These are phyloP conservation scores for Cheilinus undulatus DNA, from an alignment of 2,113 vertebrate genomes.

Conservation along the genomic window DNA sequence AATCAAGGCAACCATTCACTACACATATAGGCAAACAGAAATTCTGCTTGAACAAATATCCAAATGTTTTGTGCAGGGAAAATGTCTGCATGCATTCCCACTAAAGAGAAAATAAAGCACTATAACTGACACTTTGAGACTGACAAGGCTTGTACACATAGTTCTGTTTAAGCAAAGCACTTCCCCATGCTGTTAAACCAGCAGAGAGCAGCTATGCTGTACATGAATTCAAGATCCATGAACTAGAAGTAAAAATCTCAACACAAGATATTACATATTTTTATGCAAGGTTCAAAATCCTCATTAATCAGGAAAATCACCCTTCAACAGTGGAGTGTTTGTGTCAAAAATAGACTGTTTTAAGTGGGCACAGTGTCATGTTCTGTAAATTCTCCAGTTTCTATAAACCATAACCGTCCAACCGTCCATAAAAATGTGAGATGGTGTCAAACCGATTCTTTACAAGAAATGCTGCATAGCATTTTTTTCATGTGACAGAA, in stretches of 20 bases:
- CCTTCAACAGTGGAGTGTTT: conserved; percentile 22
- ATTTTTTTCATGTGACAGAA: conserved; percentile 43
- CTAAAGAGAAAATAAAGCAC: conserved; percentile 60
- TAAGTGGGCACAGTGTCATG: conserved; percentile 51
- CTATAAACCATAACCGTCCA: neutral
- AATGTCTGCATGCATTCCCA: conserved; percentile 70
- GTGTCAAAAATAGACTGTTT: conserved; percentile 34
- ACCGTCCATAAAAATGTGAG: conserved; percentile 23
- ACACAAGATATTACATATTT: conserved; percentile 33
- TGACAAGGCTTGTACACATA: conserved; percentile 33
- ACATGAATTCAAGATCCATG: conserved; percentile 48
- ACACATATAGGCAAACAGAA: conserved; percentile 67
- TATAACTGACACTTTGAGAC: conserved; percentile 44
- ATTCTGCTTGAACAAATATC: conserved; percentile 36
- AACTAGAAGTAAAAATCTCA: conserved; percentile 45
- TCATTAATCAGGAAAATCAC: conserved; percentile 23
- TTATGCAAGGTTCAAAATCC: conserved; percentile 3
- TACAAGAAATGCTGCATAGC: conserved; percentile 48
- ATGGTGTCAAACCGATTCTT: conserved; percentile 6
- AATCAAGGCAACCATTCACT: conserved; percentile 67
- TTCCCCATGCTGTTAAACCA: conserved; percentile 12
- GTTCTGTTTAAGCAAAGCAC: conserved; percentile 36
- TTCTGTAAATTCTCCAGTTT: conserved; percentile 66
- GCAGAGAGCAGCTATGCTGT: conserved; percentile 14
- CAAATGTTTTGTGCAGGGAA: conserved; percentile 50